These are phyloP conservation scores for Euphydryas editha DNA, from an alignment of 2,888 invertebrate species.

Conservation along the genomic window DNA sequence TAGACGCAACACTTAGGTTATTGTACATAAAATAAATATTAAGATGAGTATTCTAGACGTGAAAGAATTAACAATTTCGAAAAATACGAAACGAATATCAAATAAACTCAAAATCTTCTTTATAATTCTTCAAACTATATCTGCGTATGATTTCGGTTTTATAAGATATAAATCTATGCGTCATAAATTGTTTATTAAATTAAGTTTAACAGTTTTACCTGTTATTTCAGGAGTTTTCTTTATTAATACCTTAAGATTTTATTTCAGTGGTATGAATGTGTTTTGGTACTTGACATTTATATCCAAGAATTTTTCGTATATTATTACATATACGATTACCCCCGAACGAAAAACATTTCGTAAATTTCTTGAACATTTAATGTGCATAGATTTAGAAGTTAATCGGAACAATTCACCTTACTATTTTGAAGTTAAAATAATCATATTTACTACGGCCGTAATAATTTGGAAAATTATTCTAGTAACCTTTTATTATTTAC, in stretches of 20 bases:
- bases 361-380: slow-evolving; percentile 8
- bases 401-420: not conserved
- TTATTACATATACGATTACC: not conserved
- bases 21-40: no score
- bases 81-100: no score
- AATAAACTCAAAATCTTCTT: slow-evolving; percentile 1
- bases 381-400: not conserved
- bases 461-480: no score
- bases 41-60: no score
- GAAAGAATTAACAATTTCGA: no score
- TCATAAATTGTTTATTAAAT: not conserved
- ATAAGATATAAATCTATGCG: not conserved
- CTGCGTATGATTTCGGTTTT: slow-evolving; percentile 2
- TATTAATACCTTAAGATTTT: not conserved
- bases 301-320: no score
- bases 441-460: not conserved
- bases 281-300: no score
- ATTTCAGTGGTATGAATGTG: no score
- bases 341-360: not conserved
- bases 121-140: not conserved
- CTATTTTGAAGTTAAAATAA: slow-evolving; percentile 14
- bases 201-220: not conserved
- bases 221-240: not conserved
- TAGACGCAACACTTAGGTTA: no score
- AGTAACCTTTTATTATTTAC: no score